Percentiles rank a stretch among this genome's conserved stretches.
phyloP scores from a whole-genome alignment of 2,113 vertebrate genomes.

The Hucho hucho region DNA sequence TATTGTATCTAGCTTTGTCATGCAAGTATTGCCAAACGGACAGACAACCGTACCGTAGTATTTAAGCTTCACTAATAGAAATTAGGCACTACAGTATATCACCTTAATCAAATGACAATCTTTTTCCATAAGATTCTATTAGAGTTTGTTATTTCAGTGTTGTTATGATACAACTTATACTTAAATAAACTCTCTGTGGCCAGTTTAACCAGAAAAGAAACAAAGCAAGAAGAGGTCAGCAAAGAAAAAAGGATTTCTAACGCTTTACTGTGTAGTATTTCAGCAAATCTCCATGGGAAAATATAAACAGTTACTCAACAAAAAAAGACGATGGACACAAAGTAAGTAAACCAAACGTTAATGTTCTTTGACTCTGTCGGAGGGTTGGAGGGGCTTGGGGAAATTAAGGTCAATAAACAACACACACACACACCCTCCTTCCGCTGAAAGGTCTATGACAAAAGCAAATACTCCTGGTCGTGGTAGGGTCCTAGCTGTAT shows the following conservation, averaged over 20 bases:
- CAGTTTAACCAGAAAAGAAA: not conserved
- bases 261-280: conserved; percentile 16
- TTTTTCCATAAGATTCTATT: not conserved
- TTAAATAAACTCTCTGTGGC: not conserved
- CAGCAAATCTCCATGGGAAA: conserved; percentile 25
- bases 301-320: not conserved
- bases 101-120: not conserved
- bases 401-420: conserved; percentile 34
- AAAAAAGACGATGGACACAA: not conserved
- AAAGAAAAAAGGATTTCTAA: conserved; percentile 8
- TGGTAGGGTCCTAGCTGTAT: conserved; percentile 7
- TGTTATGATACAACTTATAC: not conserved
- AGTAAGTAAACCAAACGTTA: conserved; percentile 7
- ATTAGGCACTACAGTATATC: too few relatives aligned
- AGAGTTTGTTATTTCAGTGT: not conserved
- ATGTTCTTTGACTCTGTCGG: not conserved
- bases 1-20: too few relatives aligned
- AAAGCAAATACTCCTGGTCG: conserved; percentile 18
- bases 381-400: not conserved
- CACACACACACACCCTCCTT: not conserved
- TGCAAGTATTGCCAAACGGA: too few relatives aligned
- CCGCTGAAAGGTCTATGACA: conserved; percentile 8
- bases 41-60: too few relatives aligned
- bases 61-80: too few relatives aligned
- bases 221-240: not conserved